Evolutionary conservation across 2,797 vertebrate species (phyloP).

Genomic region (Siniperca obscura): DNA sequence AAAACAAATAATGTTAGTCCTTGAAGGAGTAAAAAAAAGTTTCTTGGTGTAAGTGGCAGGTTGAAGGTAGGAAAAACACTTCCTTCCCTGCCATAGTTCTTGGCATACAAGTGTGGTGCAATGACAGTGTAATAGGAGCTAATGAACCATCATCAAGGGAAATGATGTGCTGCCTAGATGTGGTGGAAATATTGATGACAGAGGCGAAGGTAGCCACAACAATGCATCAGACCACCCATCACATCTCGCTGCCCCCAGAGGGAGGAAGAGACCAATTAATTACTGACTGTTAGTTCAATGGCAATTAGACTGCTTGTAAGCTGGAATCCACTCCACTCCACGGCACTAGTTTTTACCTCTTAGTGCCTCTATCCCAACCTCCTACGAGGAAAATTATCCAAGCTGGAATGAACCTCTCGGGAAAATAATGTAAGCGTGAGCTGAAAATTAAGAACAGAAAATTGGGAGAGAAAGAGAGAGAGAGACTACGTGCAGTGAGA

Average conservation of each 20-base stretch:
- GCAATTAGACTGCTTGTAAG: conserved; percentile 70
- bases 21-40: conserved; percentile 35
- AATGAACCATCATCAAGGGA: conserved; percentile 78
- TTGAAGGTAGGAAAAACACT: conserved; percentile 34
- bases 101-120: conserved; percentile 63
- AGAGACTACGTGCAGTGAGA: conserved; percentile 1
- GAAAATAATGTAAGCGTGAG: conserved; percentile 35
- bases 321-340: conserved; percentile 46
- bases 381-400: conserved; percentile 35
- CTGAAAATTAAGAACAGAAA: conserved; percentile 43
- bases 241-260: conserved; percentile 57
- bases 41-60: conserved; percentile 27
- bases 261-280: conserved; percentile 75
- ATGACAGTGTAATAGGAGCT: conserved; percentile 75
- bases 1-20: conserved; percentile 45
- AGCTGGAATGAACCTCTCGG: conserved; percentile 27
- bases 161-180: conserved; percentile 65
- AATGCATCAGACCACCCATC: conserved; percentile 71
- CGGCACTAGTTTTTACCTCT: conserved; percentile 15
- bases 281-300: conserved; percentile 75
- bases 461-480: not conserved
- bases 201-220: conserved; percentile 72
- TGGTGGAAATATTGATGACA: conserved; percentile 73
- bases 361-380: conserved; percentile 13
- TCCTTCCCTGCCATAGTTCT: conserved; percentile 35